Evolutionary conservation across 2,113 vertebrate species (phyloP), one percentile per base, ranked within the genome.

Genomic region (Girardinichthys multiradiatus): DNA sequence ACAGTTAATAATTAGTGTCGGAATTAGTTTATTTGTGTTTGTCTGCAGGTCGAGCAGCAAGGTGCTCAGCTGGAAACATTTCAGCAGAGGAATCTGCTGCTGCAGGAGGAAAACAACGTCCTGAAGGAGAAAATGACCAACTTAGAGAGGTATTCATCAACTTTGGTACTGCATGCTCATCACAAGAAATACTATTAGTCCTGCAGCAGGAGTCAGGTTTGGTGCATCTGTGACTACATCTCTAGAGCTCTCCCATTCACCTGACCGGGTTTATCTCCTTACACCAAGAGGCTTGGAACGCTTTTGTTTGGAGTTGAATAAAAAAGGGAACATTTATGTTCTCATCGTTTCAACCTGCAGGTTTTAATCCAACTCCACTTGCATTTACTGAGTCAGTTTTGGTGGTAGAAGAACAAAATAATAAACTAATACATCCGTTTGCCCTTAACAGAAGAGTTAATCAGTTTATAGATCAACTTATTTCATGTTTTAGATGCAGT

Each of bases 61-160:
- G 95, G 94, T 35, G 76, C 93, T 90, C 96, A 96, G 93, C 90
- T 96, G 94, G 95, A 96, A 89, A 91, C 89, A 61, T 86, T 93
- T 15, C 95, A 95, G 92, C 95, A 96, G 85, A 95, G 94, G 83
- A 96, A 95, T 81, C 87, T 96, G 48, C 89, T 94, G 67, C 92
- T 95, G 83, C 95, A 96, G 89, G 96, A 98, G 68, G 96, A 97
- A 89, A 98, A 96, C 92, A 95, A 94, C 63, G 90, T 95, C 68
- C 93, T 97, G 81, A 94, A 92, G 76, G 92, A 95, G 80, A 96
- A 95, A 81, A 90, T 95, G 62, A 94, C 94, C 80, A 95, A 90
- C 79, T 76, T 96, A 31, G 96, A 97, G 90, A 96, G 96, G 97
- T 97, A 39, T 48, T 26, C 9, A 14, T 48, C 30, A 17, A 28